Evolutionary conservation across 1,140 invertebrate species (phyloP).

Genomic region (Drosophila nannoptera): DNA sequence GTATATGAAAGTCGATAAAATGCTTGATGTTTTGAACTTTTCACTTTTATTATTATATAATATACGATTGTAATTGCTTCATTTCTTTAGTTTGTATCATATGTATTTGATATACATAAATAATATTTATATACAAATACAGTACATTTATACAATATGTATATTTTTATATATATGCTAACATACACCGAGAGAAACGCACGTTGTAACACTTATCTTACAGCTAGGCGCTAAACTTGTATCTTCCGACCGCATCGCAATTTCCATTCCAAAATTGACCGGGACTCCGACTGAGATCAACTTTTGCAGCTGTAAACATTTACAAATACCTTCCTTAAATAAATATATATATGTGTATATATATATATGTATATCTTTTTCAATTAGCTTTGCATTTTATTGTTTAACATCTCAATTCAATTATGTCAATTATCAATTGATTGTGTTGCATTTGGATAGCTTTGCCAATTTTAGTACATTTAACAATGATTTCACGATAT

Average conservation of each 20-base stretch:
- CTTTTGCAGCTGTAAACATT: background rate
- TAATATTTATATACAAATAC: constrained; percentile 57
- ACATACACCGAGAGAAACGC: constrained; percentile 58
- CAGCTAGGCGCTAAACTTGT: constrained; percentile 10
- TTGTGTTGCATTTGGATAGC: background rate
- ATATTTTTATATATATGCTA: constrained; percentile 29
- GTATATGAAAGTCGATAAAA: constrained; percentile 28
- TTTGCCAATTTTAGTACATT: background rate
- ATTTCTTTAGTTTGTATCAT: constrained; percentile 70
- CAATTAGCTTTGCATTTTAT: background rate
- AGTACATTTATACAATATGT: constrained; percentile 27
- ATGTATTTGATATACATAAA: constrained; percentile 60
- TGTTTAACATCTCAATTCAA: background rate
- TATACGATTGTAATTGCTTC: constrained; percentile 77
- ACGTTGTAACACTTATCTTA: constrained; percentile 58
- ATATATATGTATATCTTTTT: constrained; percentile 18
- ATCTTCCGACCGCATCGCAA: constrained; percentile 36
- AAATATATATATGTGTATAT: constrained; percentile 9
- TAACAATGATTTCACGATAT: background rate
- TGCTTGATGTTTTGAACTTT: constrained; percentile 62
- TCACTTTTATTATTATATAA: constrained; percentile 50
- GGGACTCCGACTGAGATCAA: constrained; percentile 39
- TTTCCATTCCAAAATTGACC: constrained; percentile 60
- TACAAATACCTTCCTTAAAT: constrained; percentile 16
- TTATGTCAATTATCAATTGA: too few species aligned